Conservation (phyloP, 1,140 invertebrate genomes). For the Diorhabda elongata region DNA sequence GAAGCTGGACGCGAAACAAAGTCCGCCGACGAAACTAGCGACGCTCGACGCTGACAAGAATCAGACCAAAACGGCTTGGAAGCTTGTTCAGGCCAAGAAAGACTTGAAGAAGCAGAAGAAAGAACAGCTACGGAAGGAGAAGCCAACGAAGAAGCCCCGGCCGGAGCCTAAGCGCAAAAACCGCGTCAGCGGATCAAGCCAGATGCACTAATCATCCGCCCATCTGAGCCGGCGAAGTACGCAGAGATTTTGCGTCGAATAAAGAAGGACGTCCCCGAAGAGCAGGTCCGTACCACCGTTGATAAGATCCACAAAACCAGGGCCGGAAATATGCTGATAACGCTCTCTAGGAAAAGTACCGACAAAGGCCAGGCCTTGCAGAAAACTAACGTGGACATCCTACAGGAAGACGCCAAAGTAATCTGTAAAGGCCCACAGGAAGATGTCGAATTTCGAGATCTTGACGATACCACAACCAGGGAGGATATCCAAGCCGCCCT, state of each 20-base stretch:
- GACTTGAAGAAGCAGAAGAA: neutral
- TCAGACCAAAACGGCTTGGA: neutral
- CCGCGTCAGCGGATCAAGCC: neutral
- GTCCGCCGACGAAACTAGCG: neutral
- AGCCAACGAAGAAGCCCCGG: neutral
- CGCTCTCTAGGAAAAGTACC: too few species aligned
- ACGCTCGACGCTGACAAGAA: neutral
- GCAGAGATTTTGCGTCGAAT: neutral
- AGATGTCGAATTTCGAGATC: too few species aligned
- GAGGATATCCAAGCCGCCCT: too few species aligned
- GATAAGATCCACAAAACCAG: too few species aligned
- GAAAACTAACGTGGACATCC: too few species aligned
- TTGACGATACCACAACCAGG: too few species aligned
- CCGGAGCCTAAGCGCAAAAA: neutral
- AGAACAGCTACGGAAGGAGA: neutral
- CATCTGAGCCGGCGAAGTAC: too few species aligned
- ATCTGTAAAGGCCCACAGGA: too few species aligned
- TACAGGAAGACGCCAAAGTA: too few species aligned
- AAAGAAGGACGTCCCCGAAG: conserved; percentile 4
- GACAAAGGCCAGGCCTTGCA: too few species aligned
- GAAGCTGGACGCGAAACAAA: conserved; percentile 4
- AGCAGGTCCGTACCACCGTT: neutral
- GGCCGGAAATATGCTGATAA: too few species aligned
- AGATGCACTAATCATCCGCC: neutral
- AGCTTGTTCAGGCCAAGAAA: neutral